Evolutionary conservation across 2,113 vertebrate genomes (phyloP).

Genomic region (Myocastor coypus): DNA sequence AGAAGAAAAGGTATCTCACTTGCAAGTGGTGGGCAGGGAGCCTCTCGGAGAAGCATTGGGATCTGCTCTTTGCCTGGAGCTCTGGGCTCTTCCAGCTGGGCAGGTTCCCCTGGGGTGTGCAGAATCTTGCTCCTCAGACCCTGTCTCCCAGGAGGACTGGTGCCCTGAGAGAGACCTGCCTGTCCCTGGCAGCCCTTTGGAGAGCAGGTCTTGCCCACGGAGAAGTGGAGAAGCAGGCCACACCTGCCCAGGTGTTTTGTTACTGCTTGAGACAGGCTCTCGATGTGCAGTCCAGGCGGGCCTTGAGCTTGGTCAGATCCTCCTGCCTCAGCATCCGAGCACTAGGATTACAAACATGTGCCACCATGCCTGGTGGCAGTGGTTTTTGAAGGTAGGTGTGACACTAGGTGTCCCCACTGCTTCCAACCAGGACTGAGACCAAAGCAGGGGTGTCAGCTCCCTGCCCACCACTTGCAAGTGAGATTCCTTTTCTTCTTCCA

Average conservation of each 20-base stretch:
- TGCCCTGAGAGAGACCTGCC: background rate
- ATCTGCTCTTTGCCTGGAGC: background rate
- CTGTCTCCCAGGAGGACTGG: background rate
- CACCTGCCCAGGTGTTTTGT: background rate
- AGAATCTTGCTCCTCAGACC: background rate
- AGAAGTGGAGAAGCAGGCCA: background rate
- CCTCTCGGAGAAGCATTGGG: background rate
- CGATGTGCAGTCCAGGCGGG: background rate
- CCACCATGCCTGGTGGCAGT: background rate
- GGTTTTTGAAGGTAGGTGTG: background rate
- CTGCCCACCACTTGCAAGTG: background rate
- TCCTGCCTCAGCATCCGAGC: background rate
- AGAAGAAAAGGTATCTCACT: background rate
- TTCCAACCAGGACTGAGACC: too few species aligned
- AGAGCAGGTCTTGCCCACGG: background rate
- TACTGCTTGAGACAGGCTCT: background rate
- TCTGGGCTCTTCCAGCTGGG: background rate
- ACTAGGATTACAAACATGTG: background rate
- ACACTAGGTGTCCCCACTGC: too few species aligned
- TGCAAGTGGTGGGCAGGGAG: background rate
- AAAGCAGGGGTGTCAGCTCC: too few species aligned
- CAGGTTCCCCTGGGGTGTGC: too few species aligned
- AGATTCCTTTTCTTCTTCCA: background rate
- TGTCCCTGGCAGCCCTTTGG: background rate
- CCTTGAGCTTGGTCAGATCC: background rate